phyloP scores from a whole-genome alignment of 2,113 vertebrate genomes.

The Solenodon paradoxus region DNA sequence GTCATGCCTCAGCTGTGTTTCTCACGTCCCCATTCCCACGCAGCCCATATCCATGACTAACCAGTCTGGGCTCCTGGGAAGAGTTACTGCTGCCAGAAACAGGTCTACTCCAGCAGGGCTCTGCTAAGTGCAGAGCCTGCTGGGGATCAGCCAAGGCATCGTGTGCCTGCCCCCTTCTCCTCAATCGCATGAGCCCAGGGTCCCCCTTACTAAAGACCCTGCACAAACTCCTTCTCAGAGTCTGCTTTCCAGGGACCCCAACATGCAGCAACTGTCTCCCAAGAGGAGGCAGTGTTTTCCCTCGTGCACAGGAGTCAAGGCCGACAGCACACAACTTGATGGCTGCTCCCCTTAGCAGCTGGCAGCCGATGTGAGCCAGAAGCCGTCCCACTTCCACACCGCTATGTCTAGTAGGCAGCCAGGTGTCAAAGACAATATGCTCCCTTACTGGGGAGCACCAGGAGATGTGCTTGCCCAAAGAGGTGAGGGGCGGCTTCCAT shows the following conservation, averaged over 20 bases:
- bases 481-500: background rate
- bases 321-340: background rate
- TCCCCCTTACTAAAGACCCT: background rate
- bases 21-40: background rate
- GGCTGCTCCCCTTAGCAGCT: background rate
- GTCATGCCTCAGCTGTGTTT: background rate
- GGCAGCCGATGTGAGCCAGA: background rate
- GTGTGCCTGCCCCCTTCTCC: background rate
- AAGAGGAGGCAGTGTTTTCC: background rate
- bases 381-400: background rate
- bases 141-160: rapidly evolving
- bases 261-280: background rate
- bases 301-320: too few species aligned
- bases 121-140: background rate
- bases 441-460: background rate
- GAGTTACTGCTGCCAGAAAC: background rate
- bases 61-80: background rate
- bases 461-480: background rate
- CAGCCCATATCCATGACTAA: background rate
- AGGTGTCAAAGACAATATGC: background rate
- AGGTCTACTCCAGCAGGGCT: too few species aligned
- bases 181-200: background rate
- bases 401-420: rapidly evolving
- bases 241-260: background rate
- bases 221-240: background rate